Conservation (phyloP, 2,797 vertebrate genomes). For the Tachyglossus aculeatus region DNA sequence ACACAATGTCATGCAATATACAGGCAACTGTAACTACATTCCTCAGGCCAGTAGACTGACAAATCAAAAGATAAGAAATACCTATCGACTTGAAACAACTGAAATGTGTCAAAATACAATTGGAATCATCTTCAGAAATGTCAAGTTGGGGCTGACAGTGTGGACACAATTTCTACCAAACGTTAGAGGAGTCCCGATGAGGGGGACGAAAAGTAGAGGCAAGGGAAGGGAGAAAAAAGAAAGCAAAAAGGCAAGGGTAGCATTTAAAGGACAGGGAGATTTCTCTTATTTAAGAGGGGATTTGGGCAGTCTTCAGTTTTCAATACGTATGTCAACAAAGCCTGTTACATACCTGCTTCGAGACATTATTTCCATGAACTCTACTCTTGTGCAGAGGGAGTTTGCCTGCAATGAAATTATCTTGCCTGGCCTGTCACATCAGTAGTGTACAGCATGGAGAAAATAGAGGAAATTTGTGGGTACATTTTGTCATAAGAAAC, state of each 20-base stretch:
- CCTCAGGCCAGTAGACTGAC: conserved; percentile 28
- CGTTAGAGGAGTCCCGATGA: conserved; percentile 21
- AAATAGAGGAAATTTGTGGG: too few species aligned
- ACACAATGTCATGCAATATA: neutral
- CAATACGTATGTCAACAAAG: neutral
- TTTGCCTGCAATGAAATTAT: too few species aligned
- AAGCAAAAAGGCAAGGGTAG: too few species aligned
- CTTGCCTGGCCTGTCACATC: too few species aligned
- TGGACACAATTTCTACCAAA: conserved; percentile 29
- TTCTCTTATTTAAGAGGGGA: conserved; percentile 46
- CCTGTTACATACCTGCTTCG: neutral
- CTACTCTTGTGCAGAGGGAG: too few species aligned
- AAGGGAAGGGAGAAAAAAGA: too few species aligned
- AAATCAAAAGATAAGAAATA: conserved; percentile 49
- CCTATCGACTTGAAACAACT: conserved; percentile 43
- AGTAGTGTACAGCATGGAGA: too few species aligned
- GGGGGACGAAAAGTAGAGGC: too few species aligned
- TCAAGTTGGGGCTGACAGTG: conserved; percentile 21
- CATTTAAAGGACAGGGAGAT: too few species aligned
- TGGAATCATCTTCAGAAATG: conserved; percentile 46
- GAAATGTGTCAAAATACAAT: conserved; percentile 51
- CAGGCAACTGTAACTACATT: neutral
- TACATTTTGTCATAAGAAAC: too few species aligned
- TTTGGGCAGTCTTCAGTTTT: neutral
- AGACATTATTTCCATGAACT: too few species aligned